Base-by-base conservation (phyloP, 2,113 vertebrate genomes). In the Gopherus flavomarginatus region DNA sequence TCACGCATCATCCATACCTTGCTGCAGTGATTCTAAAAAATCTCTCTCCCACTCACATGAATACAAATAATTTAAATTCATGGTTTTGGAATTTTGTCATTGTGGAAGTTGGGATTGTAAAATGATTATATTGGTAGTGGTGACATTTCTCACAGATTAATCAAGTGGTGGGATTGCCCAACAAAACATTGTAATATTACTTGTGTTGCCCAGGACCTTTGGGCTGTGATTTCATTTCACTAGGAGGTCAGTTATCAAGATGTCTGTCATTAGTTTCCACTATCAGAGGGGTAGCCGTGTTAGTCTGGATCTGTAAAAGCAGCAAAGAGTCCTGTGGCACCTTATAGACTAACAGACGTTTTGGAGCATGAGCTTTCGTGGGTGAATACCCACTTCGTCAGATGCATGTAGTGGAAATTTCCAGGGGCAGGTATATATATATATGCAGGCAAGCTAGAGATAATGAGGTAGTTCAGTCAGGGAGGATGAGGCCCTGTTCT, bases 1-100 rank as follows among this genome's bases (percentile, higher is more conserved):
- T 97, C 96, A 97, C 96, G 96, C 96, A 97, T 97, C 97, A 97
- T 96, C 97, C 97, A 97, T 97, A 97, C 96, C 97, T 96, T 95
- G 96, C 96, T 0, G 44, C 97, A 97, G 95, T 88, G 85, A 97
- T 97, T 97, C 97, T 94, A 96, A 97, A 96, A 62, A 97, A 96
- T 96, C 97, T 97, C 96, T 97, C 95, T 93, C 95, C 97, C 2
- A 96, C 96, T 97, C 94, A 92, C 94, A 97, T 90, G 96, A 95
- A 97, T 97, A 94, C 94, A 62, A 97, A 96, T 97, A 97, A 97
- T 97, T 97, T 97, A 97, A 97, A 97, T 97, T 97, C 96, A 96
- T 96, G 94, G 94, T 97, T 97, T 97, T 96, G 92, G 94, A 97
- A 97, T 97, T 96, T 96, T 95, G 97, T 97, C 89, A 92, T 96